Percentiles rank a stretch among this genome's conserved stretches.
Evolutionary conservation across 2,888 invertebrate genomes (phyloP).

Genomic region (Fragum sueziense): DNA sequence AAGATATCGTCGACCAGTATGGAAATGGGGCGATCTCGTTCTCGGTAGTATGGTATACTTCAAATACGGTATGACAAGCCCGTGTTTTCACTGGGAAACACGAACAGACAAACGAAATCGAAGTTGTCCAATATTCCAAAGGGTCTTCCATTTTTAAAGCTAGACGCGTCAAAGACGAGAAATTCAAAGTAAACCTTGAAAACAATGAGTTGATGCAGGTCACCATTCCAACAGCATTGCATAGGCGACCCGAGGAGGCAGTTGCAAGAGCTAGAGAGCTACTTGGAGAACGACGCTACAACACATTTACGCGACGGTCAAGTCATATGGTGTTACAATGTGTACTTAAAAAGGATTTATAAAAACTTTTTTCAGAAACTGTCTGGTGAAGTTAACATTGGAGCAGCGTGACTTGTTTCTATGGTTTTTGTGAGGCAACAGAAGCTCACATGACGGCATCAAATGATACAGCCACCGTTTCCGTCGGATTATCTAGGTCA

Average conservation of each 20-base stretch:
- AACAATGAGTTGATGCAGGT: neutral
- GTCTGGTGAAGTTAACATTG: too few relatives aligned
- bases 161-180: neutral
- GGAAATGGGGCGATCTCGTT: neutral
- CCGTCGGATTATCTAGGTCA: too few relatives aligned
- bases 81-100: neutral
- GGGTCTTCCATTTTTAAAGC: neutral
- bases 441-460: too few relatives aligned
- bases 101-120: neutral
- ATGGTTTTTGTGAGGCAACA: too few relatives aligned
- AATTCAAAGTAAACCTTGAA: neutral
- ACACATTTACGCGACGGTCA: neutral
- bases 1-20: neutral
- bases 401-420: too few relatives aligned
- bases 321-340: slow-evolving; percentile 12
- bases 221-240: neutral
- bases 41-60: neutral
- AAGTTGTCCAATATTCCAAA: neutral
- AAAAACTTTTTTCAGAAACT: too few relatives aligned
- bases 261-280: neutral
- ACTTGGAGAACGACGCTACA: neutral
- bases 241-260: neutral
- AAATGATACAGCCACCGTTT: too few relatives aligned
- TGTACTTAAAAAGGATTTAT: too few relatives aligned
- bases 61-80: neutral